These are phyloP conservation scores for Dicrurus megarhynchus DNA, from an alignment of 2,113 vertebrate genomes.

Conservation along the genomic window DNA sequence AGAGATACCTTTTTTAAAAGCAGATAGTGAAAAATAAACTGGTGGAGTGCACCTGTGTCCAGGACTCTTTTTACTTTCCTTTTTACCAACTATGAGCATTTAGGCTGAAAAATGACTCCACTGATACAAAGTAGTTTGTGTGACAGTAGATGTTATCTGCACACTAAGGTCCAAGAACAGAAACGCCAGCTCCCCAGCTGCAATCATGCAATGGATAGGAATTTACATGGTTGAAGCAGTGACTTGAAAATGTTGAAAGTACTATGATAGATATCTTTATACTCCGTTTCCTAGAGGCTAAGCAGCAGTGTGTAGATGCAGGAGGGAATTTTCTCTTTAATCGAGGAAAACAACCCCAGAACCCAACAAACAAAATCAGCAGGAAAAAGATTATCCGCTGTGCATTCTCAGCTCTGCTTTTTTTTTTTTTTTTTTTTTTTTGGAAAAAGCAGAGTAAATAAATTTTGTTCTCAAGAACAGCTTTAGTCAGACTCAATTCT, in stretches of 20 bases:
- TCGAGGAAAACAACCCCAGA: neutral
- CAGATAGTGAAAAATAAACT: neutral
- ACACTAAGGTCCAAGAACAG: neutral
- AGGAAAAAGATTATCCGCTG: neutral
- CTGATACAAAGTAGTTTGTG: fast-evolving
- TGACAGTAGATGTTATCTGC: neutral
- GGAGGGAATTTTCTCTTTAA: neutral
- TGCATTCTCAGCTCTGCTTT: neutral
- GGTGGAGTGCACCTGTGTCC: neutral
- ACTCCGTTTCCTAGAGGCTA: neutral
- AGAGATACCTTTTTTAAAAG: neutral
- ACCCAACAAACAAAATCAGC: neutral
- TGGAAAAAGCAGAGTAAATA: neutral
- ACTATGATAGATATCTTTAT: neutral
- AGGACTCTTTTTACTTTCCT: neutral
- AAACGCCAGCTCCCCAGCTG: neutral
- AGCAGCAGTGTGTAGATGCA: neutral
- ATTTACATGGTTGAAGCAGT: neutral
- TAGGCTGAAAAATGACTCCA: neutral
- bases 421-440: neutral
- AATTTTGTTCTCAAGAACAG: neutral
- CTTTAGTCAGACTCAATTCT: neutral
- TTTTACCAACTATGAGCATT: neutral
- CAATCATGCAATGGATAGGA: neutral
- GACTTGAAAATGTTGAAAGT: neutral